These are phyloP conservation scores for Gymnocephalus cernua DNA, from an alignment of 2,113 vertebrate genomes.

Conservation along the genomic window DNA sequence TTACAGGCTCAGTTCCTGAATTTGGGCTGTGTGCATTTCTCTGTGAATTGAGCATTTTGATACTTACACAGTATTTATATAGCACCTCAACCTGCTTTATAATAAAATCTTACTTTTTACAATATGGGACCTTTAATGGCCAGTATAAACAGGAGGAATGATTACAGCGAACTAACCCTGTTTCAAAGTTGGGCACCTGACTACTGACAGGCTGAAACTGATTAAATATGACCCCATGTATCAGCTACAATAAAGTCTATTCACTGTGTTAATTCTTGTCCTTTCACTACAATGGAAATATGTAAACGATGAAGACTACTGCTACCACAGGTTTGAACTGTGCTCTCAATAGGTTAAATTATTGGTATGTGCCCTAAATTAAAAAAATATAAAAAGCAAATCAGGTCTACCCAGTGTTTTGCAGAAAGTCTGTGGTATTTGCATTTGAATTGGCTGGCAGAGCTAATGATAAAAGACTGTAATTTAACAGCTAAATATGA, in stretches of 20 bases:
- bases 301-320: not conserved
- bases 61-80: no score
- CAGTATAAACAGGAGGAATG: not conserved
- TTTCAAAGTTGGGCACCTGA: not conserved
- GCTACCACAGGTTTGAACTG: not conserved
- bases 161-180: not conserved
- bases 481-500: conserved; percentile 59
- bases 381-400: conserved; percentile 34
- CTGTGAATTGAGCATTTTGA: no score
- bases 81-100: no score
- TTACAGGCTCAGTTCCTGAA: no score
- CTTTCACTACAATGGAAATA: conserved; percentile 37
- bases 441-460: conserved; percentile 54
- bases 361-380: conserved; percentile 31
- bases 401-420: conserved; percentile 30
- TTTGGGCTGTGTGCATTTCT: no score
- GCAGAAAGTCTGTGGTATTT: conserved; percentile 40
- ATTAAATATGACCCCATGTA: conserved; percentile 17
- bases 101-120: no score
- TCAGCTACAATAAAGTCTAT: conserved; percentile 16
- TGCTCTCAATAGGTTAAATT: conserved; percentile 21
- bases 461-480: conserved; percentile 47
- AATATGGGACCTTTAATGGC: not conserved
- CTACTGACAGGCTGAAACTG: not conserved
- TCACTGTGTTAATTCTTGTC: conserved; percentile 29